phyloP scores from a whole-genome alignment of 2,888 invertebrate species.

The Cryptosula pallasiana region DNA sequence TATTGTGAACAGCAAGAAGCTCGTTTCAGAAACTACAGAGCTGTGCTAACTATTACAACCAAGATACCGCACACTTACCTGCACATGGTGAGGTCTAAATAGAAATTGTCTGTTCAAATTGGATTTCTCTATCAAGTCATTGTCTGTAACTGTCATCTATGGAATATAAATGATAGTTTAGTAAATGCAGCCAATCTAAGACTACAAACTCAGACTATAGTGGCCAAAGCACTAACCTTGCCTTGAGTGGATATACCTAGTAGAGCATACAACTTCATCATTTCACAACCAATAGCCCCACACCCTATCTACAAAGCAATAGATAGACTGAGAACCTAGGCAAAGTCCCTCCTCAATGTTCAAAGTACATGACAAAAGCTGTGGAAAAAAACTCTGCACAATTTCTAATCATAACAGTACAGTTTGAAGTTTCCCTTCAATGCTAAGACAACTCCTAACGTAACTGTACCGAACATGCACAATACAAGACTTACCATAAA shows the following conservation, averaged over 20 bases:
- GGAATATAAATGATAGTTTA: background rate
- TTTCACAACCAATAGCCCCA: constrained; percentile 55
- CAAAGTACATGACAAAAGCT: no score
- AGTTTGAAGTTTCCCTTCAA: background rate
- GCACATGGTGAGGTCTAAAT: constrained; percentile 50
- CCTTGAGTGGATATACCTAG: constrained; percentile 43
- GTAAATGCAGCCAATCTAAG: background rate
- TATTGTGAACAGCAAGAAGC: no score
- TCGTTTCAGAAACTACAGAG: no score
- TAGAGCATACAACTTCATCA: constrained; percentile 53
- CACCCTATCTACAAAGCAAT: constrained; percentile 54
- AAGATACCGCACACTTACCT: no score
- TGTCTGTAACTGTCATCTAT: constrained; percentile 50
- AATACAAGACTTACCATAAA: constrained; percentile 47
- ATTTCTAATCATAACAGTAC: no score
- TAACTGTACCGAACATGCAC: no score
- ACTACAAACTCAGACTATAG: no score
- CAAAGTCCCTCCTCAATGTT: no score
- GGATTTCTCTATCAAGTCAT: constrained; percentile 54
- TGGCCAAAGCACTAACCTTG: constrained; percentile 33
- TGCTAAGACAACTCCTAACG: no score
- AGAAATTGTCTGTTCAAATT: constrained; percentile 54
- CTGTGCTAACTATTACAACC: no score
- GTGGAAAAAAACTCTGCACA: no score
- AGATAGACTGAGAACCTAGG: no score